Percentiles rank a stretch among this genome's conserved stretches.
These are phyloP conservation scores for Tautogolabrus adspersus DNA, from an alignment of 2,113 vertebrate species.

Conservation along the genomic window DNA sequence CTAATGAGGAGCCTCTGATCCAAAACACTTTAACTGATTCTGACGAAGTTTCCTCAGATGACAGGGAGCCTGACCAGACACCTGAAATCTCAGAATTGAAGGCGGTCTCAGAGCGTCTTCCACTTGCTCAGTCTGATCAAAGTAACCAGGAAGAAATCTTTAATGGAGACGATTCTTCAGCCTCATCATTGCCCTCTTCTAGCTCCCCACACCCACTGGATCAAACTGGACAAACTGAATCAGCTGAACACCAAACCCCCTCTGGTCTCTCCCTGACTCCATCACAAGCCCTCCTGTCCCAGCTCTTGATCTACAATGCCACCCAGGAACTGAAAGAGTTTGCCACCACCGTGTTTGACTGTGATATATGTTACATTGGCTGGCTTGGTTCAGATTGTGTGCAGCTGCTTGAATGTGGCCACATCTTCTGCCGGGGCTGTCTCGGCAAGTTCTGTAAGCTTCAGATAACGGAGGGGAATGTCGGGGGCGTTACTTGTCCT, in stretches of 20 bases:
- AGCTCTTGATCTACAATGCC: constrained; percentile 89
- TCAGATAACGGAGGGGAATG: constrained; percentile 89
- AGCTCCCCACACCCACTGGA: not conserved
- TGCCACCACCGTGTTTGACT: constrained; percentile 85
- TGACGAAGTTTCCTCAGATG: accelerated
- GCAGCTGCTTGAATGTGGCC: constrained; percentile 85
- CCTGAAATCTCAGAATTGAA: constrained; percentile 4
- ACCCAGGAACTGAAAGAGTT: constrained; percentile 87
- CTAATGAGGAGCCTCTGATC: not conserved
- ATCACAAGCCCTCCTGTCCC: constrained; percentile 82
- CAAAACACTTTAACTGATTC: not conserved
- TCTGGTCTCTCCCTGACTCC: constrained; percentile 70
- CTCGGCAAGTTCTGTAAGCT: constrained; percentile 88
- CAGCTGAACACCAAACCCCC: not conserved
- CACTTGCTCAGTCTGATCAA: not conserved
- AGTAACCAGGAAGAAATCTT: not conserved
- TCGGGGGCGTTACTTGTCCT: constrained; percentile 88
- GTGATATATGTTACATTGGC: constrained; percentile 88
- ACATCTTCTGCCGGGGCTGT: constrained; percentile 89
- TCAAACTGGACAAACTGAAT: constrained; percentile 11
- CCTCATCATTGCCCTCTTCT: not conserved
- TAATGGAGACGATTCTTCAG: not conserved
- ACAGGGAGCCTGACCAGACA: not conserved
- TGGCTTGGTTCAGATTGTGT: constrained; percentile 88
- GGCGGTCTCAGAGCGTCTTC: not conserved